Percentiles rank a stretch among this genome's conserved stretches.
Evolutionary conservation across 2,113 vertebrate species (phyloP).

Genomic region (Axis porcinus): DNA sequence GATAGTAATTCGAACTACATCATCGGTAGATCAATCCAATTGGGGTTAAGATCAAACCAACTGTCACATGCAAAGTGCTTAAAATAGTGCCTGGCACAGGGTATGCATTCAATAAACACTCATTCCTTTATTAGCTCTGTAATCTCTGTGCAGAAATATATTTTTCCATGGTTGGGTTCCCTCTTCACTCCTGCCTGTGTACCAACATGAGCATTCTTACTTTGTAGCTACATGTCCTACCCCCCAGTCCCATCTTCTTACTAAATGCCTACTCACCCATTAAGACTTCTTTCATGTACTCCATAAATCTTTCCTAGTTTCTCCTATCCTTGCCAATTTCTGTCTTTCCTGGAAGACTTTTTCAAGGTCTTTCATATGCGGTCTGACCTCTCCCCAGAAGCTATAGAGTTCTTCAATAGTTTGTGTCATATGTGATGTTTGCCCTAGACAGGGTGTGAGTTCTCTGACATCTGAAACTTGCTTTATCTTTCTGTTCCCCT

Average conservation of each 20-base stretch:
- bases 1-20: background rate
- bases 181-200: background rate
- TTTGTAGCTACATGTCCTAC: background rate
- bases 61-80: background rate
- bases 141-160: background rate
- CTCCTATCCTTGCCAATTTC: background rate
- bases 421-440: background rate
- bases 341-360: background rate
- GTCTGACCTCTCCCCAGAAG: background rate
- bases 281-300: background rate
- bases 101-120: background rate
- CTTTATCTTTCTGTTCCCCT: background rate
- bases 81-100: background rate
- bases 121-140: background rate
- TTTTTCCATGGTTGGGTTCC: background rate
- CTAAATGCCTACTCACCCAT: background rate
- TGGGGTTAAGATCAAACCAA: background rate
- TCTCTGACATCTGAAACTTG: background rate
- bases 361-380: background rate
- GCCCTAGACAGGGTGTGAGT: background rate
- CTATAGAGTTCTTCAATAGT: background rate
- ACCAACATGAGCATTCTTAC: background rate
- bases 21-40: background rate
- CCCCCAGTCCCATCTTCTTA: background rate
- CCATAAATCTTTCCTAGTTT: background rate